Evolutionary conservation across 2,113 vertebrate genomes (phyloP), one percentile per base, ranked within the genome.

Genomic region (Gobio gobio): DNA sequence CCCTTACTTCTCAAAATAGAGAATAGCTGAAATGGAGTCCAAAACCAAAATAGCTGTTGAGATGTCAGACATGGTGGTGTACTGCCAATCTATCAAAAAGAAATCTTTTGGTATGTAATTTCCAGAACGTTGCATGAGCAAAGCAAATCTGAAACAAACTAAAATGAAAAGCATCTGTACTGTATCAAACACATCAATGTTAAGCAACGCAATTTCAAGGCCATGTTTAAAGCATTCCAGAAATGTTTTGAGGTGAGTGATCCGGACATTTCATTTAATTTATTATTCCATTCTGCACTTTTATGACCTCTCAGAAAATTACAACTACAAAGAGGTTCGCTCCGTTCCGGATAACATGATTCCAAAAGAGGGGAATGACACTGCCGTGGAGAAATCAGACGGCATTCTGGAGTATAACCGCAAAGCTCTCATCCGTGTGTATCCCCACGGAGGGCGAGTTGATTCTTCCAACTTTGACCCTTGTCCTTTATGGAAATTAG

Each of bases 401-500:
- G 0, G 95, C 97, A 0, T 91, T 99, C 83, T 98, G 80, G 92
- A 90, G 54, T 99, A 99, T 92, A 99, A 99, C 88, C 93, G 95
- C 74, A 98, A 94, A 90, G 95, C 96, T 2, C 93, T 99, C 90
- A 99, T 96, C 45, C 96, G 98, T 0, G 89, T 98, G 77, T 99
- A 98, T 88, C 98, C 98, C 0, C 98, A 98, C 89, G 96, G 96
- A 13, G 97, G 98, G 88, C 94, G 97, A 0, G 95, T 99, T 0
- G 98, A 99, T 92, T 99, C 98, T 2, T 99, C 98, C 40, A 99
- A 99, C 94, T 99, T 98, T 0, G 97, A 99, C 88, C 98, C 98
- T 0, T 95, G 98, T 91, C 94, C 96, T 4, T 94, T 98, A 79
- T 99, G 98, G 97, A 94, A 96, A 3, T 93, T 94, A 0, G 97